These are phyloP conservation scores for Hystrix brachyura DNA, from an alignment of 2,113 vertebrate species.

Conservation along the genomic window DNA sequence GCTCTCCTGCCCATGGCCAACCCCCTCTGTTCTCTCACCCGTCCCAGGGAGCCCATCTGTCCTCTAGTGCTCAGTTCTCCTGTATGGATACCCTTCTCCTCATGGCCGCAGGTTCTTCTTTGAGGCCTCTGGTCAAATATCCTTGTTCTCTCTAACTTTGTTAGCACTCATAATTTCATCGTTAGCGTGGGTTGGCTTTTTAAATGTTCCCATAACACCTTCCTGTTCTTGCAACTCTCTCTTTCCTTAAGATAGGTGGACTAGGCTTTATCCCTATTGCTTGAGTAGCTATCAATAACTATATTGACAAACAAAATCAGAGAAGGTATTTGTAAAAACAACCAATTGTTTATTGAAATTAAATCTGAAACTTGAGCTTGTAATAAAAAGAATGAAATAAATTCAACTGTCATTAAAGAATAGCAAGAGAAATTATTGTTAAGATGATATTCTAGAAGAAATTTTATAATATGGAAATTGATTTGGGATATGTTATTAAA, in stretches of 20 bases:
- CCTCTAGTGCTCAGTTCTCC: background rate
- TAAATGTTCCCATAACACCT: fast-evolving
- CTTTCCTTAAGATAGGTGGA: fast-evolving
- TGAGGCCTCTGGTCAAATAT: background rate
- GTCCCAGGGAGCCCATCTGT: background rate
- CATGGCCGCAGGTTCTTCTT: fast-evolving
- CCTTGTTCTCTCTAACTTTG: fast-evolving
- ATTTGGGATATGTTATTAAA: background rate
- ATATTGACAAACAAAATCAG: background rate
- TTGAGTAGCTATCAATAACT: background rate
- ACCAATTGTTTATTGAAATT: background rate
- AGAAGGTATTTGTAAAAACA: background rate
- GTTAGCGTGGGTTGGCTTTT: background rate
- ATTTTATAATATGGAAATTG: background rate
- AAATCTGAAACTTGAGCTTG: background rate
- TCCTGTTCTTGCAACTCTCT: fast-evolving
- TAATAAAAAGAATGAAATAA: background rate
- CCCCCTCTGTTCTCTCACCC: background rate
- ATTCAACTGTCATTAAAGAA: background rate
- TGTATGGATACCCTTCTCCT: fast-evolving
- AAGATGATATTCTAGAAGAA: background rate
- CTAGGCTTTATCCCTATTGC: fast-evolving
- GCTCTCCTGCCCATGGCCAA: fast-evolving
- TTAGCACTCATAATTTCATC: background rate
- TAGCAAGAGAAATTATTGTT: background rate